Conservation (phyloP, 1,140 invertebrate genomes). For the Drosophila trapezifrons region DNA sequence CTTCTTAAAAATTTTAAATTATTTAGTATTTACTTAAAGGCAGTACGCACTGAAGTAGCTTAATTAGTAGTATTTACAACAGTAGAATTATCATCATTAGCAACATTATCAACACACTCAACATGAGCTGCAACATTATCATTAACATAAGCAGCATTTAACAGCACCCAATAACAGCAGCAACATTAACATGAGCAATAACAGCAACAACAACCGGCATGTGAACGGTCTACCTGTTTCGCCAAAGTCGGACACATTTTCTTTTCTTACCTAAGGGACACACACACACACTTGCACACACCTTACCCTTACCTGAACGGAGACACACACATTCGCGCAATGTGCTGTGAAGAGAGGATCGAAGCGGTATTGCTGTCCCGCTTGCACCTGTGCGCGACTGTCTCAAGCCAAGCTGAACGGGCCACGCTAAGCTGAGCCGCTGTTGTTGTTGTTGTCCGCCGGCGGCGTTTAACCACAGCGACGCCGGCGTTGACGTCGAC, state of each 20-base stretch:
- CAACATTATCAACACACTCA: background rate
- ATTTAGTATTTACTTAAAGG: too few relatives aligned
- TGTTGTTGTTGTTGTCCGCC: slow-evolving; percentile 59
- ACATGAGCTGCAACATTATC: background rate
- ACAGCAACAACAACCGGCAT: slow-evolving; percentile 45
- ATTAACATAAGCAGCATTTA: slow-evolving; percentile 5
- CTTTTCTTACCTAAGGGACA: slow-evolving; percentile 77
- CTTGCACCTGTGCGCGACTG: slow-evolving; percentile 45
- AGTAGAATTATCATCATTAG: background rate
- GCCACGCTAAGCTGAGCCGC: slow-evolving; percentile 76
- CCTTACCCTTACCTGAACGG: slow-evolving; percentile 52
- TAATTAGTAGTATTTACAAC: background rate
- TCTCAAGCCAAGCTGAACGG: slow-evolving; percentile 80
- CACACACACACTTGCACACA: slow-evolving; percentile 11
- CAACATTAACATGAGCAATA: slow-evolving; percentile 8
- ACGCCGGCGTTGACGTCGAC: slow-evolving; percentile 42
- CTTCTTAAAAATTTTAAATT: too few relatives aligned
- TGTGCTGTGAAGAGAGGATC: slow-evolving; percentile 35
- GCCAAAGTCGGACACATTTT: slow-evolving; percentile 75
- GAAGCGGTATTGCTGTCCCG: slow-evolving; percentile 19
- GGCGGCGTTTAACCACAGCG: slow-evolving; percentile 72
- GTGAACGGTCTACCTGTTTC: slow-evolving; percentile 72
- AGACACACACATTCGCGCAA: slow-evolving; percentile 21
- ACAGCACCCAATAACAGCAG: slow-evolving; percentile 20
- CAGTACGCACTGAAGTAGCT: background rate